Base-by-base conservation (phyloP, 64 coral and sea anemone species). In the Pocillopora verrucosa region DNA sequence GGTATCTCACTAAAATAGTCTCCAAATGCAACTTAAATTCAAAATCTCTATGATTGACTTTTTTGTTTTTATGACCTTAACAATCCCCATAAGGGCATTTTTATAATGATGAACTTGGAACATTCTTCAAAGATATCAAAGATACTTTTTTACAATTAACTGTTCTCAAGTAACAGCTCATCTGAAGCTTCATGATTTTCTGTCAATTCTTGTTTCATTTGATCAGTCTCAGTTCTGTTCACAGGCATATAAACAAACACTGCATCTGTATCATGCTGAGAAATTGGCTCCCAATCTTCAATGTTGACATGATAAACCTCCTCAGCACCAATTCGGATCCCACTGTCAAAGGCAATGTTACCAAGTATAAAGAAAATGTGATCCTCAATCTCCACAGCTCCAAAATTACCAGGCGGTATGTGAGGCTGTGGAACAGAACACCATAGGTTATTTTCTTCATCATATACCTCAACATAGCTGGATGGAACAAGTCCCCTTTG, bases 251-350 rank as follows among this genome's bases (percentile, higher is more conserved):
- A 85, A 14, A 72, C 65, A 72, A 85, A 85, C 64, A 72, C 82
- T 5, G 82, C 82, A 58, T 85, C 82, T 13, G 51, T 20, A 56
- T 85, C 82, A 13, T 69, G 62, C 2, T 70, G 65, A 38, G 37
- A 72, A 25, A 85, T 72, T 72, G 82, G 22, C 20, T 57, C 34
- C 82, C 82, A 85, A 1, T 85, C 82, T 26, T 85, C 82, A 13
- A 85, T 72, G n/a, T 85, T 65, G 26, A 85, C 13, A 45, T 85
- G 82, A 22, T 85, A 85, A 45, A 85, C 82, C 61, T 85, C 82
- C 19, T 41, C 41, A 65, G 70, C 82, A 3, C 51, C 65, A 58
- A 85, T 85, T 68, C 36, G 56, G n/a, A 85, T 58, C 56, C 82
- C 82, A 24, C 82, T 72, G n/a, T 85, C 68, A 20, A 56, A 85